Conservation (phyloP, 1,140 invertebrate species). For the Tyrophagus putrescentiae region DNA sequence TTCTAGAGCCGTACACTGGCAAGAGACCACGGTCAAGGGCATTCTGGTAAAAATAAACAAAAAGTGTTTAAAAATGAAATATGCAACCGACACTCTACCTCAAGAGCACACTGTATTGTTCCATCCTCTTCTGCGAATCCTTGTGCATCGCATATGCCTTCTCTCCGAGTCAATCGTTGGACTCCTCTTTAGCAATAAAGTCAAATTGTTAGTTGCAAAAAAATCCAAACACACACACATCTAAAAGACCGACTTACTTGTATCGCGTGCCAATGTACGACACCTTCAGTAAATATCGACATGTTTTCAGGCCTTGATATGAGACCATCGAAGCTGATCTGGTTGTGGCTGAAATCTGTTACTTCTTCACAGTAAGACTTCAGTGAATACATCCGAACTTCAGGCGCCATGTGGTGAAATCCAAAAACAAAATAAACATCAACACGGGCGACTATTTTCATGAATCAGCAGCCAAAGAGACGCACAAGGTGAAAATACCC, state of each 20-base stretch:
- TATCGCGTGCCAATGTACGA: slow-evolving; percentile 18
- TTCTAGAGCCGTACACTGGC: not conserved
- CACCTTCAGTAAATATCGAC: slow-evolving; percentile 17
- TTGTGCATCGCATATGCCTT: not conserved
- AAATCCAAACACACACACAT: not conserved
- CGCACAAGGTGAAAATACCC: too few species aligned
- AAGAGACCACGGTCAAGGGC: not conserved
- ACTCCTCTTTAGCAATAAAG: not conserved
- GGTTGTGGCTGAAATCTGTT: too few species aligned
- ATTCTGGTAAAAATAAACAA: not conserved
- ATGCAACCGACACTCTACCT: not conserved
- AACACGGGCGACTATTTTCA: too few species aligned
- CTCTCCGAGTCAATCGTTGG: slow-evolving; percentile 5
- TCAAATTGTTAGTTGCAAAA: not conserved
- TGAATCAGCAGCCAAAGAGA: too few species aligned
- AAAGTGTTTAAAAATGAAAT: not conserved
- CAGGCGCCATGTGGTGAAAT: too few species aligned
- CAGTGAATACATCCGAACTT: too few species aligned
- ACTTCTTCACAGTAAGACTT: too few species aligned
- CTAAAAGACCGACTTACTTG: not conserved
- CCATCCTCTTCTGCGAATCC: not conserved
- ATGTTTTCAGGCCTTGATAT: slow-evolving; percentile 6
- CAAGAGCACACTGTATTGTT: slow-evolving; percentile 13
- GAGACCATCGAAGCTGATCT: too few species aligned
- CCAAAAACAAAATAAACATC: too few species aligned